Evolutionary conservation across 1,140 invertebrate species (phyloP), one percentile per base, ranked within the genome.

Genomic region (Sweltsa coloradensis): DNA sequence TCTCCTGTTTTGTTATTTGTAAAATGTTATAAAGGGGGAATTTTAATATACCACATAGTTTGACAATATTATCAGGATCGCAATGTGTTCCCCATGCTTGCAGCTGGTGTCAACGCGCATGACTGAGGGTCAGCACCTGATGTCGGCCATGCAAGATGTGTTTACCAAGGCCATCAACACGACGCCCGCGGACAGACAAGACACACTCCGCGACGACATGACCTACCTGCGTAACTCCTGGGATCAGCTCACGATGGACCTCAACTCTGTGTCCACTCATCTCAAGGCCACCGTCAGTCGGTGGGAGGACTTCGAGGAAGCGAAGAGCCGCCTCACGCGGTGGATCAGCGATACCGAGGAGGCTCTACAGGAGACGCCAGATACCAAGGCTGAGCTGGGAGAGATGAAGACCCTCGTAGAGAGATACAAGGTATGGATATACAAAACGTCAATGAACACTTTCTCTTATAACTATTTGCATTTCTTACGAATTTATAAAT

Each of bases 351-450:
- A 76, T 36, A 81, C 74, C 0, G 80, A 83, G 62, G 68, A 73
- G 37, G 68, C 66, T 21, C 58, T 90, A 0, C 70, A 77, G 47
- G 68, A 72, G 41, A 66, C 76, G 13, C 73, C 78, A 0, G 70
- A 80, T 36, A 83, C 81, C 1, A 83, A 81, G 57, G 86, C 85
- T 24, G 88, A 92, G 66, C 65, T 91, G 5, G 82, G 86, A 41
- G 89, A 92, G 68, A 91, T 93, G 79, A 91, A 89, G 64, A 91
- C 87, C 0, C 68, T 88, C 18, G 67, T 90, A 1, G 91, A 95
- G 60, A 78, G 86, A 58, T 90, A 81, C 50, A 70, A 66, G 60
- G 67, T 68, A 54, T 41, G 18, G 13, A 24, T 11, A 41, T n/a
- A n/a, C n/a, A n/a, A n/a, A n/a, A n/a, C n/a, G n/a, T n/a, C n/a